Evolutionary conservation across 1,140 invertebrate genomes (phyloP).

Genomic region (Apis cerana): DNA sequence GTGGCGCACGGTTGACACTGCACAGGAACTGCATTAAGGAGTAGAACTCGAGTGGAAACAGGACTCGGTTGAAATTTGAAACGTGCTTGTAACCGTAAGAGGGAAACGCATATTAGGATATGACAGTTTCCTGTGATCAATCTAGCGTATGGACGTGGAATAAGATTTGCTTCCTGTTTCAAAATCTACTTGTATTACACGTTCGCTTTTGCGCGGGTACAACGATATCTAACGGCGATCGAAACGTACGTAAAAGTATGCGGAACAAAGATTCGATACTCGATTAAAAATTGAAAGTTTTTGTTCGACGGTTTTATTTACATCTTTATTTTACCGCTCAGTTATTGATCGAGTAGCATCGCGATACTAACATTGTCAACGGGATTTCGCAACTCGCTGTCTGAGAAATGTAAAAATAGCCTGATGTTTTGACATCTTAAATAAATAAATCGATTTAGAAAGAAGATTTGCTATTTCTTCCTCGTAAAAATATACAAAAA

Average conservation of each 20-base stretch:
- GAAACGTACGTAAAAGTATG: too few species aligned
- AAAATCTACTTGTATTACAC: background rate
- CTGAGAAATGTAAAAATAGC: constrained; percentile 14
- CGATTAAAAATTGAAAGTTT: too few species aligned
- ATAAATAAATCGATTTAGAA: background rate
- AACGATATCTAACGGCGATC: background rate
- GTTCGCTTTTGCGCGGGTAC: background rate
- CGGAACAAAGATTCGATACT: too few species aligned
- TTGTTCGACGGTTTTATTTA: too few species aligned
- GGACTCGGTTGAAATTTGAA: constrained; percentile 1
- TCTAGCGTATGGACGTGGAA: background rate
- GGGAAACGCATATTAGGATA: constrained; percentile 11
- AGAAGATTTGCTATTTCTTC: background rate
- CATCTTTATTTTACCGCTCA: too few species aligned
- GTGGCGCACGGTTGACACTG: background rate
- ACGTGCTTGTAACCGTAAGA: constrained; percentile 15
- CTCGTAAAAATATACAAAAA: background rate
- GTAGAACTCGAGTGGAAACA: constrained; percentile 28
- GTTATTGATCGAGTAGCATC: too few species aligned
- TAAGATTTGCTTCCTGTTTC: background rate
- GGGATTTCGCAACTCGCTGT: constrained; percentile 7
- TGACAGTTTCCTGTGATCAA: constrained; percentile 26
- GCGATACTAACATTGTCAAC: background rate
- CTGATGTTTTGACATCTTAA: background rate
- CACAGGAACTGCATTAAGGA: constrained; percentile 1